Percentiles rank a stretch among this genome's conserved stretches.
These are phyloP conservation scores for Leucoma salicis DNA, from an alignment of 2,888 invertebrate genomes.

Conservation along the genomic window DNA sequence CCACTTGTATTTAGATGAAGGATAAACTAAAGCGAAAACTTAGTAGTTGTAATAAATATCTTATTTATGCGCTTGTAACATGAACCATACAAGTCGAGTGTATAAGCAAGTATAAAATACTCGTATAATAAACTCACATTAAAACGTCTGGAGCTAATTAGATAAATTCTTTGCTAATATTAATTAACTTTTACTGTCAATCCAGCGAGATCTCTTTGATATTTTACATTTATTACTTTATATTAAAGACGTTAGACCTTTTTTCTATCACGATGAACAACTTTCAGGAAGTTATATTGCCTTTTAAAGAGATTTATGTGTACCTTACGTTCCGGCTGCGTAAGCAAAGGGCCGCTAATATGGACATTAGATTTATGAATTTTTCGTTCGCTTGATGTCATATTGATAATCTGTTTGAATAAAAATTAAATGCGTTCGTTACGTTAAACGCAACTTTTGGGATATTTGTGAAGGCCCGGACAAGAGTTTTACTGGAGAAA, in stretches of 20 bases:
- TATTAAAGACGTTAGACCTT: constrained; percentile 12
- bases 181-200: constrained; percentile 21
- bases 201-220: constrained; percentile 23
- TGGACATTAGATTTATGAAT: neutral
- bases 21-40: too few relatives aligned
- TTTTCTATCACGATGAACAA: neutral
- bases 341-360: constrained; percentile 1
- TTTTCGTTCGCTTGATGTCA: neutral
- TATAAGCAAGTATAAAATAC: neutral
- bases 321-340: neutral
- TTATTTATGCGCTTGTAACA: too few relatives aligned
- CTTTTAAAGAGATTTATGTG: neutral
- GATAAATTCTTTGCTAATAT: constrained; percentile 24
- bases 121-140: constrained; percentile 9
- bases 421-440: too few relatives aligned
- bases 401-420: too few relatives aligned
- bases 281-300: neutral
- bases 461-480: too few relatives aligned
- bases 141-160: constrained; percentile 15
- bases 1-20: too few relatives aligned
- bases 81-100: neutral
- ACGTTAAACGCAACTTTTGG: too few relatives aligned
- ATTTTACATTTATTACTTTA: constrained; percentile 15
- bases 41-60: too few relatives aligned
- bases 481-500: too few relatives aligned